Base-by-base conservation (phyloP, 1,140 invertebrate species). In the Drosophila lowei region DNA sequence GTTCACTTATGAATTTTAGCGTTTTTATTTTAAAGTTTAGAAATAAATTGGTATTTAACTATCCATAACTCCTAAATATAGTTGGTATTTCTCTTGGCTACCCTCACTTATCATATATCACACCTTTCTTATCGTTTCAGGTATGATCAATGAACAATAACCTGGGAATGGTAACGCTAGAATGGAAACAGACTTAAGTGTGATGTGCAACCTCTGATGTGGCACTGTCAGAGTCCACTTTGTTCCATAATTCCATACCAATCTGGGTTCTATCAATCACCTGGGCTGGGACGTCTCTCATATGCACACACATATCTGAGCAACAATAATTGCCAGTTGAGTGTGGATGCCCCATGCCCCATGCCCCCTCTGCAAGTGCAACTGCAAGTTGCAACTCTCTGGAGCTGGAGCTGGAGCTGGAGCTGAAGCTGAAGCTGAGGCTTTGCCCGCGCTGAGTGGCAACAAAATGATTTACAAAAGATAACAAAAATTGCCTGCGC, bases 391-490 rank as follows among this genome's bases (percentile, higher is more conserved):
- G 46, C 54, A 70, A 50, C 28, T 58, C 13, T 46, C 21, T 30
- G 34, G 52, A 55, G 38, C 56, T 50, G 28, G 4, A 61, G n/a
- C n/a, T n/a, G n/a, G n/a, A n/a, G n/a, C n/a, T n/a, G n/a, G n/a
- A n/a, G n/a, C n/a, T n/a, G n/a, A 70, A 60, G 62, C 7, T 30
- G 8, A 30, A 30, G 28, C 28, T 34, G 2, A 34, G 66, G 76
- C 75, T 66, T 77, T 84, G 71, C 62, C 43, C 59, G 63, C 61
- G 73, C 21, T 23, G 61, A 79, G 62, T 76, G 63, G 80, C 83
- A 81, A 86, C 83, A 81, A 85, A 85, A 86, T 85, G 80, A 85
- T 85, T 85, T 80, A 74, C 73, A 77, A 65, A 67, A 85, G 80
- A 85, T 85, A 85, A 86, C 81, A 80, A 64, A 86, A 85, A 81